phyloP scores from a whole-genome alignment of 2,113 vertebrate species.

The Ophiodon elongatus region DNA sequence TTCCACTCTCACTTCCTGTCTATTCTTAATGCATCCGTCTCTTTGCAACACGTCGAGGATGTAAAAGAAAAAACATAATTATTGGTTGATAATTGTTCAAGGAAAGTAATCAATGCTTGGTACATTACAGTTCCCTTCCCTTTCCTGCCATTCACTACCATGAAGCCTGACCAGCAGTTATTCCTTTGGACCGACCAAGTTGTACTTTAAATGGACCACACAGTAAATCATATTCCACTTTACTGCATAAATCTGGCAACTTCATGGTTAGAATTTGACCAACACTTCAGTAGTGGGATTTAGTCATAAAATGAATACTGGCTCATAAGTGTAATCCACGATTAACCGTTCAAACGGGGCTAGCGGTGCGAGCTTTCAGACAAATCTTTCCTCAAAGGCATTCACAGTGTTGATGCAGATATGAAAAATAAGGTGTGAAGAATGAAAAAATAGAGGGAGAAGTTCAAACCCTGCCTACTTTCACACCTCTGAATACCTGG shows the following conservation, averaged over 20 bases:
- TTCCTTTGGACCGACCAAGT: slow-evolving; percentile 5
- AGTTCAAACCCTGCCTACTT: neutral
- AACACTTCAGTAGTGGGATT: neutral
- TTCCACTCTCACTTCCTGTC: slow-evolving; percentile 30
- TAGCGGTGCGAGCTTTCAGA: neutral
- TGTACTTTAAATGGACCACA: neutral
- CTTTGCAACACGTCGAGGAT: slow-evolving; percentile 14
- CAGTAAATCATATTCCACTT: neutral
- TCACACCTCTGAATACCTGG: too few species aligned
- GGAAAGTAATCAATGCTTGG: slow-evolving; percentile 40
- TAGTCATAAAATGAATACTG: neutral
- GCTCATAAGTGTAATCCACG: neutral
- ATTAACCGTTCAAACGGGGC: neutral
- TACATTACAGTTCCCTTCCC: slow-evolving; percentile 7
- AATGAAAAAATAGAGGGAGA: neutral
- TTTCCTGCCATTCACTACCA: slow-evolving; percentile 24
- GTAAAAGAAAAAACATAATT: slow-evolving; percentile 19
- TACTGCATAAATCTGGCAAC: neutral
- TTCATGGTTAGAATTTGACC: neutral
- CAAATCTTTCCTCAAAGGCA: neutral
- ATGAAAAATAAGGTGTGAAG: neutral
- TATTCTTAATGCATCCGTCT: neutral
- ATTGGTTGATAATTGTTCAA: slow-evolving; percentile 16
- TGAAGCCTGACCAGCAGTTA: neutral
- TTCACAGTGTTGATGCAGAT: neutral